Percentiles rank a stretch among this genome's conserved stretches.
These are phyloP conservation scores for Stenoptilia bipunctidactyla DNA, from an alignment of 2,888 invertebrate species.

Conservation along the genomic window DNA sequence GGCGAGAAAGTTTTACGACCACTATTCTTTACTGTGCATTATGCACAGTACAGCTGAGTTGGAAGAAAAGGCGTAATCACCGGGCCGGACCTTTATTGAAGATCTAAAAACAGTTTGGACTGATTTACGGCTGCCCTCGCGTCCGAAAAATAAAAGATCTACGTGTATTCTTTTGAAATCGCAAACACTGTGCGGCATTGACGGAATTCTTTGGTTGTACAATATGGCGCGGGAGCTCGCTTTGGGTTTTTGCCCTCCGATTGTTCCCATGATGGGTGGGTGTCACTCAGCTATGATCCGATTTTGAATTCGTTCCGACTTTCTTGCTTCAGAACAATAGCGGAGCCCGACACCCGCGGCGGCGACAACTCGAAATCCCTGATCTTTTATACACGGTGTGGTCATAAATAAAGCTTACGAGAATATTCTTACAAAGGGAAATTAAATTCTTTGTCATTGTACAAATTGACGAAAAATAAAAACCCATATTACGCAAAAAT, in stretches of 20 bases:
- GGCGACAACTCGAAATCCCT: constrained; percentile 7
- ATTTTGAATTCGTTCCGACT: constrained; percentile 64
- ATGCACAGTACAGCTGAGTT: constrained; percentile 30
- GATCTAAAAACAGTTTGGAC: constrained; percentile 32
- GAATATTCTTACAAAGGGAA: constrained; percentile 6
- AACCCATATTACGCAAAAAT: no score
- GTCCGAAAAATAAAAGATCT: constrained; percentile 31
- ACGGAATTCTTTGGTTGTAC: constrained; percentile 61
- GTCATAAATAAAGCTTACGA: constrained; percentile 15
- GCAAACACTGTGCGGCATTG: constrained; percentile 49
- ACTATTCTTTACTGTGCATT: constrained; percentile 11
- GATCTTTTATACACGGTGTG: constrained; percentile 5
- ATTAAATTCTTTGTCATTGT: constrained; percentile 3
- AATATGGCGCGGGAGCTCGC: constrained; percentile 38
- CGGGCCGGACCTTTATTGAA: constrained; percentile 26
- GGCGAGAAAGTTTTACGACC: constrained; percentile 11
- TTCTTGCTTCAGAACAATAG: constrained; percentile 48
- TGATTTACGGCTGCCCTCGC: constrained; percentile 49
- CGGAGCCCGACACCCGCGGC: constrained; percentile 15
- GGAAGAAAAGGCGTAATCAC: constrained; percentile 22
- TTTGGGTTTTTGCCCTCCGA: constrained; percentile 24
- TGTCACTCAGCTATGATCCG: constrained; percentile 51
- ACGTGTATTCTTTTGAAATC: constrained; percentile 44
- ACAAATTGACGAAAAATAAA: no score
- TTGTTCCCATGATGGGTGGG: constrained; percentile 58